A percentile compares a stretch with the other conserved stretches of the same genome.
Conservation (phyloP, 2,888 invertebrate species). For the Orthosia gracilis region DNA sequence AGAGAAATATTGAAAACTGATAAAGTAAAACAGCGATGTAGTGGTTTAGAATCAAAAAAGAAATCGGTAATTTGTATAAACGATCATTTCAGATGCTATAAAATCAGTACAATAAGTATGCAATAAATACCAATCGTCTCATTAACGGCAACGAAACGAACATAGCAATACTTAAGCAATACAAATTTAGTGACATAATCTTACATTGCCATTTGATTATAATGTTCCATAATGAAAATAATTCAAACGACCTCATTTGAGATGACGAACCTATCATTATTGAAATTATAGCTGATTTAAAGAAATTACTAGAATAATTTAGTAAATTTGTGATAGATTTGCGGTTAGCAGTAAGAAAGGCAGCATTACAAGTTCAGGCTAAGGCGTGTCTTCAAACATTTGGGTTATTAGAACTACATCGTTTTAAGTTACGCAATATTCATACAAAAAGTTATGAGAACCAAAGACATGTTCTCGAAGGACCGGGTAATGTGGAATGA, state of each 20-base stretch:
- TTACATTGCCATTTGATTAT: neutral
- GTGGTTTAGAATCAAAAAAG: neutral
- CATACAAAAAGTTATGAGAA: neutral
- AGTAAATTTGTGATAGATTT: constrained; percentile 3
- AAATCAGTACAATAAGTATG: too few species aligned
- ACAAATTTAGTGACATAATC: neutral
- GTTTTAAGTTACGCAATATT: constrained; percentile 10
- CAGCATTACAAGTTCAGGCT: constrained; percentile 7
- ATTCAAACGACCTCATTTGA: constrained; percentile 3
- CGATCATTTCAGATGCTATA: too few species aligned
- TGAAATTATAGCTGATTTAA: constrained; percentile 1
- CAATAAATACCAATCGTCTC: neutral
- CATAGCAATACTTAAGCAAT: neutral
- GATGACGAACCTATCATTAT: neutral
- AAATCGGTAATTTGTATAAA: too few species aligned
- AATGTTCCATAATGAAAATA: constrained; percentile 19
- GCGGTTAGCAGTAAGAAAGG: constrained; percentile 14
- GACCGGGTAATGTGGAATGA: neutral
- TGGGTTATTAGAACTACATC: constrained; percentile 4
- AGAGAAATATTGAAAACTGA: too few species aligned
- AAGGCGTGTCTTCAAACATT: constrained; percentile 14
- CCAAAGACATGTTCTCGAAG: neutral
- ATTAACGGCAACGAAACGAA: neutral
- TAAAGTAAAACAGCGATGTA: neutral
- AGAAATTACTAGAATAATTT: neutral